phyloP scores from a whole-genome alignment of 1,140 invertebrate genomes.

The Ceratina australensis region DNA sequence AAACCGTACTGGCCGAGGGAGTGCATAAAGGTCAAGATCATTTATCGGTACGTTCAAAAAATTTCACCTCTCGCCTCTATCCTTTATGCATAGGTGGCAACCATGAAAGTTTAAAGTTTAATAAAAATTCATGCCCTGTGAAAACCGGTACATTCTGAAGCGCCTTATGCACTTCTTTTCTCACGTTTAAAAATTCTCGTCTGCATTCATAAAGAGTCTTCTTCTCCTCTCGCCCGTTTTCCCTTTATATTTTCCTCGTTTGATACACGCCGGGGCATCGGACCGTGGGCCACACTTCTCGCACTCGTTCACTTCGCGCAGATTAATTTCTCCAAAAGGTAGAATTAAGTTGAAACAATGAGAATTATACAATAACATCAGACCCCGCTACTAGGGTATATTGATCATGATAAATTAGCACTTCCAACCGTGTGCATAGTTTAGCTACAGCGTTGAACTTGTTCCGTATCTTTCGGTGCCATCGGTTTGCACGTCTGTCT shows the following conservation, averaged over 20 bases:
- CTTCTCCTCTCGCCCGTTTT: background rate
- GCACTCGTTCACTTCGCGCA: background rate
- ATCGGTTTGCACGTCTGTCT: background rate
- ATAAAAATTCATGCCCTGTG: slow-evolving; percentile 37
- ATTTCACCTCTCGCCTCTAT: no score
- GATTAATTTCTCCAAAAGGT: background rate
- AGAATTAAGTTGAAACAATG: background rate
- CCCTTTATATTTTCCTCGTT: background rate
- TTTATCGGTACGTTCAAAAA: background rate
- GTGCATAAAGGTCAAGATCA: background rate
- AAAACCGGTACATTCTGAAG: background rate
- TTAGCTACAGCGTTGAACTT: background rate
- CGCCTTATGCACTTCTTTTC: background rate
- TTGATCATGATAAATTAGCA: no score
- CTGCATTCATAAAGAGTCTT: background rate
- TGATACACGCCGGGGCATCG: slow-evolving; percentile 7
- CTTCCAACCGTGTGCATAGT: background rate
- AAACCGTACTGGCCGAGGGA: no score
- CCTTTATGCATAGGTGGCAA: background rate
- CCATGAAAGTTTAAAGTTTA: slow-evolving; percentile 9
- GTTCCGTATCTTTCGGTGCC: no score
- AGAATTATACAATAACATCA: no score
- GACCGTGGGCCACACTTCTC: background rate
- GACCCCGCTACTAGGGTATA: no score
- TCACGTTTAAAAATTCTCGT: slow-evolving; percentile 15